A percentile compares a stretch with the other conserved stretches of the same genome.
Evolutionary conservation across 1,140 invertebrate genomes (phyloP).

Genomic region (Pinna nobilis): DNA sequence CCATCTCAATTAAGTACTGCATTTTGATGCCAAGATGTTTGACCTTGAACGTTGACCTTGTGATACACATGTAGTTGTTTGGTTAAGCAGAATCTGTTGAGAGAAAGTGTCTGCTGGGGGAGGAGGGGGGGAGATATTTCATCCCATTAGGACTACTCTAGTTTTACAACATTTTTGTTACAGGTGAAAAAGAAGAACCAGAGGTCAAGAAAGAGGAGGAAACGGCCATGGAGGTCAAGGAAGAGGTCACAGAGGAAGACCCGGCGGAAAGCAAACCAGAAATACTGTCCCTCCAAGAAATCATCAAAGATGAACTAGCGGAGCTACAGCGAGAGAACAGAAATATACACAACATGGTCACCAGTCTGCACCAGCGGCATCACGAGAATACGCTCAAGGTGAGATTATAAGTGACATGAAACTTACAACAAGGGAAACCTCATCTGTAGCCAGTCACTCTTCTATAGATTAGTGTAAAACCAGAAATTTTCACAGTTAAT

Average conservation of each 20-base stretch:
- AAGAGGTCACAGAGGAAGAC: slow-evolving; percentile 47
- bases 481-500: too few species aligned
- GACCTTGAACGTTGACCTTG: too few species aligned
- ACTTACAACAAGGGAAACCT: neutral
- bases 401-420: neutral
- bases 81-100: too few species aligned
- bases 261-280: slow-evolving; percentile 49
- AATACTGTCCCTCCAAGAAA: slow-evolving; percentile 36
- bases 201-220: slow-evolving; percentile 28
- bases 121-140: too few species aligned
- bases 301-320: slow-evolving; percentile 77
- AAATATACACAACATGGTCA: slow-evolving; percentile 93
- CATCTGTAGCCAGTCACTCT: too few species aligned
- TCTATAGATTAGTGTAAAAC: too few species aligned
- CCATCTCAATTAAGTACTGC: too few species aligned
- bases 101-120: too few species aligned
- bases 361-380: slow-evolving; percentile 94
- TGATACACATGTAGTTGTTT: too few species aligned
- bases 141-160: too few species aligned
- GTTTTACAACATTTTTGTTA: too few species aligned
- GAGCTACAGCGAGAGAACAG: slow-evolving; percentile 94
- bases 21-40: too few species aligned
- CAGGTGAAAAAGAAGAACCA: slow-evolving; percentile 16
- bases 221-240: slow-evolving; percentile 40
- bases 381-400: slow-evolving; percentile 92